Evolutionary conservation across 2,113 vertebrate genomes (phyloP).

Genomic region (Scartelaos histophorus): DNA sequence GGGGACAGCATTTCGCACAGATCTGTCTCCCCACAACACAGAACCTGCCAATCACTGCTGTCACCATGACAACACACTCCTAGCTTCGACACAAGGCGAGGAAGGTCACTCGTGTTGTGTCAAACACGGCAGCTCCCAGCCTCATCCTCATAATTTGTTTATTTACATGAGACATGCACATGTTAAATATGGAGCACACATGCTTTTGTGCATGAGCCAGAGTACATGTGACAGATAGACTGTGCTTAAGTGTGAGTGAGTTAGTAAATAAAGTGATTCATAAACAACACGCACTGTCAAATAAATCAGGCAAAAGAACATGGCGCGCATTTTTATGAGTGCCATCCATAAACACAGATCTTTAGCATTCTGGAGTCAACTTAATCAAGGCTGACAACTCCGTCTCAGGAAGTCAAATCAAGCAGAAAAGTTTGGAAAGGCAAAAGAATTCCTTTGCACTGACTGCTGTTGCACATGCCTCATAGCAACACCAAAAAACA

Average conservation of each 20-base stretch:
- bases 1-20: conserved; percentile 53
- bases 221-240: conserved; percentile 47
- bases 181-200: conserved; percentile 1
- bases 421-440: conserved; percentile 26
- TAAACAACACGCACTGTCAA: conserved; percentile 41
- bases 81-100: conserved; percentile 51
- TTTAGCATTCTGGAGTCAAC: conserved; percentile 60
- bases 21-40: conserved; percentile 60
- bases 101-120: conserved; percentile 75
- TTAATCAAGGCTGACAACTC: conserved; percentile 29
- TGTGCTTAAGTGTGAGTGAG: conserved; percentile 49
- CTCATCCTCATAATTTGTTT: not conserved
- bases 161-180: conserved; percentile 1
- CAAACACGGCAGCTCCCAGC: conserved; percentile 38
- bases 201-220: conserved; percentile 20
- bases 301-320: conserved; percentile 47
- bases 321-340: conserved; percentile 60
- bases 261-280: conserved; percentile 58
- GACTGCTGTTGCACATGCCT: conserved; percentile 31
- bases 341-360: conserved; percentile 59
- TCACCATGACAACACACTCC: conserved; percentile 67
- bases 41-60: conserved; percentile 63
- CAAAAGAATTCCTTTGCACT: conserved; percentile 50
- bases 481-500: conserved; percentile 4
- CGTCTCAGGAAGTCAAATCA: conserved; percentile 24